Evolutionary conservation across 2,888 invertebrate genomes (phyloP).

Genomic region (Latheticus oryzae): DNA sequence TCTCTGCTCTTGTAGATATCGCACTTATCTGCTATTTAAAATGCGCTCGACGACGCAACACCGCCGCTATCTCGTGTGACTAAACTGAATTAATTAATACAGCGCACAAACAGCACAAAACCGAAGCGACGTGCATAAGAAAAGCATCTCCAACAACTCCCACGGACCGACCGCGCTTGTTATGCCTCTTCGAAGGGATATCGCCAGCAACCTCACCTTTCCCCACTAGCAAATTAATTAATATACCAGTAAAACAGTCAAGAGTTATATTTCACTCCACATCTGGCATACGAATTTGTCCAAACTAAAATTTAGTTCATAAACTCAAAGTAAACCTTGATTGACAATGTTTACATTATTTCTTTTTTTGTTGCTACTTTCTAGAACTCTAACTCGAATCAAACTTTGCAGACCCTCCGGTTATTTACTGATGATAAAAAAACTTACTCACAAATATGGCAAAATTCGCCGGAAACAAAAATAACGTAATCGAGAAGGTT

Average conservation of each 20-base stretch:
- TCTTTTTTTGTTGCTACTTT: background rate
- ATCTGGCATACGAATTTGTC: conserved; percentile 6
- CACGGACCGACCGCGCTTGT: conserved; percentile 13
- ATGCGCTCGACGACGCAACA: conserved; percentile 33
- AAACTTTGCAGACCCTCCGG: conserved; percentile 16
- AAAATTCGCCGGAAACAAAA: conserved; percentile 10
- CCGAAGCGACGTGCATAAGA: conserved; percentile 7
- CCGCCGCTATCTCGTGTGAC: conserved; percentile 33
- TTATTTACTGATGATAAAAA: conserved; percentile 9
- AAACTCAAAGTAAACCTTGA: conserved; percentile 1
- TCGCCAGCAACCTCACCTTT: conserved; percentile 21
- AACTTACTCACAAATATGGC: conserved; percentile 17
- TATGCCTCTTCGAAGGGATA: conserved; percentile 9
- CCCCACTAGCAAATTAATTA: conserved; percentile 27
- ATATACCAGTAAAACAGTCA: conserved; percentile 22
- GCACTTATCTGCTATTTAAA: conserved; percentile 42
- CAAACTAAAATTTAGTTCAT: background rate
- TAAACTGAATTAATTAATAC: conserved; percentile 34
- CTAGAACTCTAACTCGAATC: conserved; percentile 7
- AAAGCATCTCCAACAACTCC: too few relatives aligned
- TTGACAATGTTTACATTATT: conserved; percentile 16
- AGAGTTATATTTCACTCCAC: conserved; percentile 23
- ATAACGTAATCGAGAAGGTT: conserved; percentile 23
- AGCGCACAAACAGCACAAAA: conserved; percentile 6
- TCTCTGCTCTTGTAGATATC: conserved; percentile 42